phyloP scores from a whole-genome alignment of 2,113 vertebrate genomes.

The Ovis aries region DNA sequence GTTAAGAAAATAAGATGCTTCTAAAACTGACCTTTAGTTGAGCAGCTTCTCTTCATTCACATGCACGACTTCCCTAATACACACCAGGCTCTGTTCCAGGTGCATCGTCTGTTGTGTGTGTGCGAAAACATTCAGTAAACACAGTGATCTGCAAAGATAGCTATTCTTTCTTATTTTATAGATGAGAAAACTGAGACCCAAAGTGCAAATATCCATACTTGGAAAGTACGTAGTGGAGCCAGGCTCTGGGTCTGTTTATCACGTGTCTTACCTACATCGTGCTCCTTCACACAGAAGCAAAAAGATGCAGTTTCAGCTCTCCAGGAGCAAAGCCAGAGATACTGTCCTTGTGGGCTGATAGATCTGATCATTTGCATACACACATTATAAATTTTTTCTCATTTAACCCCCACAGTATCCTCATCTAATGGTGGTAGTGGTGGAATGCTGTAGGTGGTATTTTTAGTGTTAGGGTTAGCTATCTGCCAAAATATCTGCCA shows the following conservation, averaged over 20 bases:
- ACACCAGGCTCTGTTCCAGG: not conserved
- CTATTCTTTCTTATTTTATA: constrained; percentile 6
- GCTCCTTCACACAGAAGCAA: not conserved
- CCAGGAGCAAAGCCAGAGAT: not conserved
- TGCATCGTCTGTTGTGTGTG: not conserved
- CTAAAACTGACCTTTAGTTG: not conserved
- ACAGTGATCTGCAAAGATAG: not conserved
- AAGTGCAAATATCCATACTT: not conserved
- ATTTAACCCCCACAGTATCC: not conserved
- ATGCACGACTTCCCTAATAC: not conserved
- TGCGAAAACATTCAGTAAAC: not conserved
- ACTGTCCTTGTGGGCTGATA: not conserved
- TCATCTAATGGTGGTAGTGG: not conserved
- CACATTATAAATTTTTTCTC: not conserved
- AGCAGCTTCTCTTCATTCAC: not conserved
- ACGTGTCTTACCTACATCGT: not conserved
- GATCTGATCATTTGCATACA: not conserved
- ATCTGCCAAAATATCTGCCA: not conserved
- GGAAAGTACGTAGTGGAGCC: not conserved
- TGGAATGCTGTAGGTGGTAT: not conserved
- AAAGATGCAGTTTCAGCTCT: not conserved
- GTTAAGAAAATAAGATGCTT: not conserved
- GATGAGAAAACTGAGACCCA: not conserved
- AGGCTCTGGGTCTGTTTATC: not conserved
- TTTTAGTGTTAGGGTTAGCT: not conserved